Conservation (phyloP, 92 coral and sea anemone genomes). For the Porites lobata region DNA sequence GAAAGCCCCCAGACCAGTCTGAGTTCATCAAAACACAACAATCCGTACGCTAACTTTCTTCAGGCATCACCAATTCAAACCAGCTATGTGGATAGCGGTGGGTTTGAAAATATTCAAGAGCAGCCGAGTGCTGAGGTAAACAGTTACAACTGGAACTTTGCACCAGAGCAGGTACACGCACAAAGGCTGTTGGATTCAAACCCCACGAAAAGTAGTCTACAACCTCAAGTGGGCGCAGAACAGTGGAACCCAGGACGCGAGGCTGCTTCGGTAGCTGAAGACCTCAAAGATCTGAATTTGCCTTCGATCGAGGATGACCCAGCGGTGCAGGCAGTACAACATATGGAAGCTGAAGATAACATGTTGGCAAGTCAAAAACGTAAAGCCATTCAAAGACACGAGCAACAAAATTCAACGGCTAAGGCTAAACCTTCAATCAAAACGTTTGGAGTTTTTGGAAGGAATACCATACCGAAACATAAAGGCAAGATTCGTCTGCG, state of each 20-base stretch:
- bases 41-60: conserved; percentile 34
- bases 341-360: conserved; percentile 70
- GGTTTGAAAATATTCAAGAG: conserved; percentile 46
- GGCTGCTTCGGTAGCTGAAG: background rate
- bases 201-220: conserved; percentile 39
- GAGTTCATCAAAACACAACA: background rate
- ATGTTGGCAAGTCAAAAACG: conserved; percentile 59
- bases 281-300: conserved; percentile 40
- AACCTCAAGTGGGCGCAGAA: conserved; percentile 16
- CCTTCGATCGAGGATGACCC: conserved; percentile 77
- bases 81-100: conserved; percentile 27
- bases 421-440: background rate
- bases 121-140: conserved; percentile 13
- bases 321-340: conserved; percentile 76
- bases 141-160: conserved; percentile 29
- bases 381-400: conserved; percentile 75
- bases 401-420: background rate
- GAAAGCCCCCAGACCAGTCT: background rate
- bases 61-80: conserved; percentile 26
- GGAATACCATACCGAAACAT: conserved; percentile 36
- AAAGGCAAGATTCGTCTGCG: conserved; percentile 6
- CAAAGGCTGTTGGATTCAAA: conserved; percentile 18
- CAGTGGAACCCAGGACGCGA: conserved; percentile 29
- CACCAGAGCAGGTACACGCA: conserved; percentile 7
- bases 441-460: conserved; percentile 10